phyloP scores from a whole-genome alignment of 2,113 vertebrate species.

The Nipponia nippon region DNA sequence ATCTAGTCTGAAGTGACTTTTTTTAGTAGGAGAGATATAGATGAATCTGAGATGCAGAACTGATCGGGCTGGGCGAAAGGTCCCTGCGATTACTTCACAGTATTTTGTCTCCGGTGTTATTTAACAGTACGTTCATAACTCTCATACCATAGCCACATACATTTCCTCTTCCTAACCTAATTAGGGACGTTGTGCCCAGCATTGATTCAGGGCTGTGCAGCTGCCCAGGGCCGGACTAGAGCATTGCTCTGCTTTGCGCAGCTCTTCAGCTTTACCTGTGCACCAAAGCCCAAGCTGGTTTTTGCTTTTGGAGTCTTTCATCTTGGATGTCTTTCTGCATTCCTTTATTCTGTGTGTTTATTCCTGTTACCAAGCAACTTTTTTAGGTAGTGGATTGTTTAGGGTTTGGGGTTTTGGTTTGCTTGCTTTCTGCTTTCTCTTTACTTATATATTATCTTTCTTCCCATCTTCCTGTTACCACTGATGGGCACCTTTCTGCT shows the following conservation, averaged over 20 bases:
- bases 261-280: not conserved
- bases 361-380: not conserved
- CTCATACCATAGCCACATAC: not conserved
- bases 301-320: not conserved
- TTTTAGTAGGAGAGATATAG: not conserved
- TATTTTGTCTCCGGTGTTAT: not conserved
- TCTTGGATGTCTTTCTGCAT: not conserved
- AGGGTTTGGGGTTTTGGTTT: not conserved
- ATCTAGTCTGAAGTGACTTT: not conserved
- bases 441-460: not conserved
- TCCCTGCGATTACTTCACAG: not conserved
- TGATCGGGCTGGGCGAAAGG: rapidly evolving
- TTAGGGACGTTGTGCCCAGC: rapidly evolving
- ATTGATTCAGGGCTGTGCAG: not conserved
- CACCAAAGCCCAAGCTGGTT: not conserved
- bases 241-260: rapidly evolving
- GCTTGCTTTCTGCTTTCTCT: not conserved
- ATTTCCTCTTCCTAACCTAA: not conserved
- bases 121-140: not conserved
- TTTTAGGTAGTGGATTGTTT: not conserved
- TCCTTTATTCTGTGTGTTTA: not conserved
- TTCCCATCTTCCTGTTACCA: not conserved
- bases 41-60: not conserved
- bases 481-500: not conserved
- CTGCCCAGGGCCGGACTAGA: not conserved